Conservation (phyloP, 2,113 vertebrate species). For the Xiphophorus couchianus region DNA sequence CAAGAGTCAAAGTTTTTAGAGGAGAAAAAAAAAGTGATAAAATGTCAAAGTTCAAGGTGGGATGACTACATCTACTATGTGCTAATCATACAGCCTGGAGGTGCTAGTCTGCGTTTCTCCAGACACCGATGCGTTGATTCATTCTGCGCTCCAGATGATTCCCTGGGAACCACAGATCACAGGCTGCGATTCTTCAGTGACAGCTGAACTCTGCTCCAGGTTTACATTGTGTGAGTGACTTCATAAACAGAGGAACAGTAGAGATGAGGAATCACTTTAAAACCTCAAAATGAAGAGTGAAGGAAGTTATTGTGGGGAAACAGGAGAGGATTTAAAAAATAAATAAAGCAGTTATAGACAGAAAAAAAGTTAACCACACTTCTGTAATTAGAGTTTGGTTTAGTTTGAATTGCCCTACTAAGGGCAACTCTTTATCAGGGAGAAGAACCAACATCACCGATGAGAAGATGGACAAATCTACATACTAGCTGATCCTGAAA, state of each 20-base stretch:
- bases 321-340: neutral
- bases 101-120: neutral
- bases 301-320: neutral
- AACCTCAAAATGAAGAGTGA: neutral
- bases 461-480: no score
- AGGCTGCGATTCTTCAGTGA: no score
- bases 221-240: neutral
- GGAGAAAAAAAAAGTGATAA: no score
- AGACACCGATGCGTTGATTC: conserved; percentile 44
- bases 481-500: no score
- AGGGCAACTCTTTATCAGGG: no score
- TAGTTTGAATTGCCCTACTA: neutral
- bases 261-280: neutral
- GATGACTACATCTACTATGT: no score
- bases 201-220: no score
- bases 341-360: neutral
- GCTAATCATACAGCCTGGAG: conserved; percentile 1
- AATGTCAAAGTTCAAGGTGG: no score
- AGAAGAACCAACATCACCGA: no score
- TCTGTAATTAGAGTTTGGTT: neutral
- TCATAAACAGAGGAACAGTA: neutral
- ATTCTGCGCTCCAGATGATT: neutral
- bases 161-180: no score
- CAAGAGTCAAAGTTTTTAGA: no score
- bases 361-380: neutral